Evolutionary conservation across 2,797 vertebrate species (phyloP).

Genomic region (Spinibarbus caldwelli): DNA sequence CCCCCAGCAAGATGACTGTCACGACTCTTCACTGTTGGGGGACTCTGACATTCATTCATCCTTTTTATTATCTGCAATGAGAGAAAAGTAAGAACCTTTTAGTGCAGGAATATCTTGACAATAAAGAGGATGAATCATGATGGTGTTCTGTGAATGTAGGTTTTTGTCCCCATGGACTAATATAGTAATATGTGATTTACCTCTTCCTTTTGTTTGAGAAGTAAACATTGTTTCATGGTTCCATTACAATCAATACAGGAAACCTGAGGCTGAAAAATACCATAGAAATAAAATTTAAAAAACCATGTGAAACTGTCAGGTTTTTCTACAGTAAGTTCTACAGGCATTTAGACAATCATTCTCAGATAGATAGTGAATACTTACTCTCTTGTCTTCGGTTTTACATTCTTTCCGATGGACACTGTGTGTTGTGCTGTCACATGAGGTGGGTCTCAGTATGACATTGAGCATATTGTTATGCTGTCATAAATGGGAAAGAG

Average conservation of each 20-base stretch:
- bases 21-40: rapidly evolving
- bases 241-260: not conserved
- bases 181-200: not conserved
- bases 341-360: not conserved
- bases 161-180: not conserved
- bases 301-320: not conserved
- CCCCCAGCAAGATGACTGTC: rapidly evolving
- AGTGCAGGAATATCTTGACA: not conserved
- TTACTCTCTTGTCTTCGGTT: rapidly evolving
- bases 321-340: not conserved
- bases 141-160: not conserved
- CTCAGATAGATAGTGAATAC: not conserved
- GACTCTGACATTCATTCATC: rapidly evolving
- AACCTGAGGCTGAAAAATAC: slow-evolving; percentile 1
- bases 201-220: rapidly evolving
- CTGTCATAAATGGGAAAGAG: not conserved
- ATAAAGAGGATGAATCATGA: not conserved
- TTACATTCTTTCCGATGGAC: not conserved
- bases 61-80: not conserved
- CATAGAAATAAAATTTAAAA: not conserved
- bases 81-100: not conserved
- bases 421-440: rapidly evolving
- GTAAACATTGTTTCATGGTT: rapidly evolving
- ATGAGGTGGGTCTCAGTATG: not conserved
- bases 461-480: not conserved